phyloP scores from a whole-genome alignment of 2,888 invertebrate species.

The Gisinianus flammeolus region DNA sequence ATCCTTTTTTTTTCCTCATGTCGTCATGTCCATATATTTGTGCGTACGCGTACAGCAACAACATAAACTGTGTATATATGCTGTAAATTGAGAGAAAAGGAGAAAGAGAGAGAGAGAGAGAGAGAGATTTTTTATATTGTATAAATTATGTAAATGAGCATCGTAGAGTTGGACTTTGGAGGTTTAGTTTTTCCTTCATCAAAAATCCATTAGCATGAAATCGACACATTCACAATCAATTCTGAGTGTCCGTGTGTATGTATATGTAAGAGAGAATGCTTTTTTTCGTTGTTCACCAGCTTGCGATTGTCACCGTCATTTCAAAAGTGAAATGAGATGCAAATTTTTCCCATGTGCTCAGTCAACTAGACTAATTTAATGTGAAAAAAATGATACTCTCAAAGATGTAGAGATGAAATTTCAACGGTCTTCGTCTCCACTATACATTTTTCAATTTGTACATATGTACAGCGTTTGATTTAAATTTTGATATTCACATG shows the following conservation, averaged over 20 bases:
- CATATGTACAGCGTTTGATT: background rate
- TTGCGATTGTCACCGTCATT: background rate
- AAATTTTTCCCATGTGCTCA: constrained; percentile 12
- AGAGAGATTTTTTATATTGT: constrained; percentile 15
- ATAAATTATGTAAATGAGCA: constrained; percentile 34
- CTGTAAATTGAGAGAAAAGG: background rate
- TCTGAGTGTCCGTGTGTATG: background rate
- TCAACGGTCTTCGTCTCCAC: background rate
- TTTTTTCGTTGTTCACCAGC: background rate
- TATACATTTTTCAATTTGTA: background rate
- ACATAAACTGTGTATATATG: too few species aligned
- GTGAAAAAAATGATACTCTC: constrained; percentile 26
- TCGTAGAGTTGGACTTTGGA: background rate
- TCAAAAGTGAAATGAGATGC: constrained; percentile 3
- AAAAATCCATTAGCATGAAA: constrained; percentile 27
- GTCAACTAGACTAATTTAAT: constrained; percentile 29
- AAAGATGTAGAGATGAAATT: background rate
- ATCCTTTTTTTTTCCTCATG: too few species aligned
- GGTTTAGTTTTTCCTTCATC: constrained; percentile 5
- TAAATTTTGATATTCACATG: background rate
- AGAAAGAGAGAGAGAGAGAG: background rate
- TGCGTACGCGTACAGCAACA: too few species aligned
- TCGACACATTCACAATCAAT: background rate
- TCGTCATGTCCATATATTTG: too few species aligned
- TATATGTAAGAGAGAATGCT: background rate